Evolutionary conservation across 2,888 invertebrate genomes (phyloP).

Genomic region (Acholoe squamosa): DNA sequence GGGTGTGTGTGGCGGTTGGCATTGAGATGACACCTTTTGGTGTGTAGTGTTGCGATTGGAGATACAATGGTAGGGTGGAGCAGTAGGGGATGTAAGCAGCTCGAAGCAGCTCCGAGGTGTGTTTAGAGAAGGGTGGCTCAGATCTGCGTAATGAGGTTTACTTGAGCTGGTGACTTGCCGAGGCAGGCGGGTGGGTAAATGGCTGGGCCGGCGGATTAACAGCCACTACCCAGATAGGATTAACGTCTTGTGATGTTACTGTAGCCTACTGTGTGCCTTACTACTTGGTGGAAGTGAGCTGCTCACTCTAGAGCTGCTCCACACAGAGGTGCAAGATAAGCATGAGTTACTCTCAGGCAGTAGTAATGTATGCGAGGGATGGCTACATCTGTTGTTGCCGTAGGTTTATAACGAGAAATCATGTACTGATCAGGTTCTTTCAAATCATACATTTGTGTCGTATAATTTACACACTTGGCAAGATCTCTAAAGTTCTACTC

Average conservation of each 20-base stretch:
- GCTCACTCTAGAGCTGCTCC: neutral
- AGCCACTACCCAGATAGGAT: constrained; percentile 43
- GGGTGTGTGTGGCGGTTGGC: neutral
- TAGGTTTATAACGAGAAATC: too few relatives aligned
- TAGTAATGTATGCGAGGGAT: too few relatives aligned
- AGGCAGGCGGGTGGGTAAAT: constrained; percentile 4
- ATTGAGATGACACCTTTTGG: neutral
- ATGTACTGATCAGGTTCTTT: too few relatives aligned
- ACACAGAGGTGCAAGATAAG: neutral
- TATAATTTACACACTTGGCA: too few relatives aligned
- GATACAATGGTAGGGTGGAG: neutral
- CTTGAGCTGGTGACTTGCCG: neutral
- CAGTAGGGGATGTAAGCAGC: neutral
- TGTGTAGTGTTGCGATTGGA: neutral
- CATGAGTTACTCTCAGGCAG: too few relatives aligned
- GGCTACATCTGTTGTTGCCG: too few relatives aligned
- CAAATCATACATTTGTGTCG: too few relatives aligned
- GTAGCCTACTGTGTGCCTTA: neutral
- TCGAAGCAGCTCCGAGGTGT: neutral
- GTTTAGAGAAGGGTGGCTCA: neutral
- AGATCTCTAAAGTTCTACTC: too few relatives aligned
- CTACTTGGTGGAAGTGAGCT: neutral
- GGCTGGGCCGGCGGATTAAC: constrained; percentile 24
- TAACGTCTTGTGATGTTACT: constrained; percentile 35
- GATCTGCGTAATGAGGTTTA: constrained; percentile 38